Evolutionary conservation across 2,797 vertebrate genomes (phyloP).

Genomic region (Enteromius thamalakanensis): DNA sequence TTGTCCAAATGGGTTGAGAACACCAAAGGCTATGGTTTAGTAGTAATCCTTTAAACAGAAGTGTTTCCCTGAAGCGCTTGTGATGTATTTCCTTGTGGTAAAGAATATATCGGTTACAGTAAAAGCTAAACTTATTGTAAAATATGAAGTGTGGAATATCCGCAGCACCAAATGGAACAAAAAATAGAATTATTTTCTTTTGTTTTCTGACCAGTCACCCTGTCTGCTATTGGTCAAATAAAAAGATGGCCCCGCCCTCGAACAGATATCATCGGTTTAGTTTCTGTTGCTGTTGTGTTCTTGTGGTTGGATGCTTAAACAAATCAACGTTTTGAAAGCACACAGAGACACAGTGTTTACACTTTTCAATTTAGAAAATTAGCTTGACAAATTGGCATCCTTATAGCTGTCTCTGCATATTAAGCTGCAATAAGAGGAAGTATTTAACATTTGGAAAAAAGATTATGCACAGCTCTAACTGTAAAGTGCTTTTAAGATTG

Average conservation of each 20-base stretch:
- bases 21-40: background rate
- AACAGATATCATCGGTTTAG: background rate
- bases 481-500: background rate
- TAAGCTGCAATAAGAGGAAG: background rate
- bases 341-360: background rate
- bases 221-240: background rate
- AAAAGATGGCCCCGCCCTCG: background rate
- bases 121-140: background rate
- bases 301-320: background rate
- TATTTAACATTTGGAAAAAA: background rate
- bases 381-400: background rate
- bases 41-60: slow-evolving; percentile 9
- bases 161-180: background rate
- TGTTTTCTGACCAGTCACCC: background rate
- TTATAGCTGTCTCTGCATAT: background rate
- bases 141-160: background rate
- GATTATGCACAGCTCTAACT: background rate
- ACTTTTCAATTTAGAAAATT: background rate
- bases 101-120: background rate
- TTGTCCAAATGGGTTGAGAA: slow-evolving; percentile 30
- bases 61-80: background rate
- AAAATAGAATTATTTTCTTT: background rate
- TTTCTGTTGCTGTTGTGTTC: background rate
- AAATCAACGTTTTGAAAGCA: background rate
- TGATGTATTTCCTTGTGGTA: background rate